Conservation (phyloP, 2,113 vertebrate genomes). For the Megaceryle maxima region DNA sequence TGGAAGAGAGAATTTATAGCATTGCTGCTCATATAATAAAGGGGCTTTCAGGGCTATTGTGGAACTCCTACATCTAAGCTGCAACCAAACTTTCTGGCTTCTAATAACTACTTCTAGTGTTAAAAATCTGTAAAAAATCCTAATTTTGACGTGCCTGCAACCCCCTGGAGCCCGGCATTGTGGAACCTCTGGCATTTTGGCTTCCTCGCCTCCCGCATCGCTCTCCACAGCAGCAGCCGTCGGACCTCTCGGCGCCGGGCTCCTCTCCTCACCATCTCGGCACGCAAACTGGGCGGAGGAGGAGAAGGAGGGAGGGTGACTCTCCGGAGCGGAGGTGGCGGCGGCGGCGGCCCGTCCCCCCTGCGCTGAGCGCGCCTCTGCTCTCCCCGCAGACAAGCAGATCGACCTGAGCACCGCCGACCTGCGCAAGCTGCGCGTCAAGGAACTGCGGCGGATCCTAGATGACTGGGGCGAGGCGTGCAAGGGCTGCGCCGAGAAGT, state of each 20-base stretch:
- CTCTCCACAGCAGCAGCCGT: not conserved
- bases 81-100: not conserved
- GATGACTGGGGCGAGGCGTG: slow-evolving; percentile 97
- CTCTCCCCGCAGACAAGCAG: slow-evolving; percentile 86
- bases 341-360: no score
- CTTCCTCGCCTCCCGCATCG: not conserved
- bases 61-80: not conserved
- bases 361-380: not conserved
- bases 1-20: not conserved
- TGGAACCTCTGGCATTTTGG: not conserved
- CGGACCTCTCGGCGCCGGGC: not conserved
- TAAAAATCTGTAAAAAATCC: not conserved
- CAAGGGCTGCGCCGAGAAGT: slow-evolving; percentile 96
- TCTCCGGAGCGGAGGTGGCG: not conserved
- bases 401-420: slow-evolving; percentile 93
- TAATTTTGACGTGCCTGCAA: not conserved
- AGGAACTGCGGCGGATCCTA: slow-evolving; percentile 94
- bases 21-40: not conserved
- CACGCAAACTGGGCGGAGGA: not conserved
- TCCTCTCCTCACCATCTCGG: not conserved
- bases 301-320: not conserved
- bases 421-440: slow-evolving; percentile 94
- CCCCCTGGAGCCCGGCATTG: not conserved
- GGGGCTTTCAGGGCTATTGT: not conserved
- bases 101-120: not conserved